Base-by-base conservation (phyloP, 2,113 vertebrate species). In the Rhynchomys soricoides region DNA sequence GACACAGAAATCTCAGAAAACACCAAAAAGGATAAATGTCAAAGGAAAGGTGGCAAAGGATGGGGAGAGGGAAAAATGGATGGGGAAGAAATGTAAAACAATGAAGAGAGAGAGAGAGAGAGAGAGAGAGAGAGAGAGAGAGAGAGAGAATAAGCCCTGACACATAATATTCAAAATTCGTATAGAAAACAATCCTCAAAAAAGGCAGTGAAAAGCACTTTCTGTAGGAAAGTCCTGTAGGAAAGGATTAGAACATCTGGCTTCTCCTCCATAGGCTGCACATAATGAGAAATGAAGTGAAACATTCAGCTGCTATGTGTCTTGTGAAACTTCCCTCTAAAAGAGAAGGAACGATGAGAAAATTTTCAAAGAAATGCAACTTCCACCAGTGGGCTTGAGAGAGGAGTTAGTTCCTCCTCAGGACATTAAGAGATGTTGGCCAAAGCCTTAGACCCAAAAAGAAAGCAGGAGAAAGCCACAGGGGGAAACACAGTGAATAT, bases 41-140 rank as follows among this genome's bases (percentile, higher is more conserved):
- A 45, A 1, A n/a, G 55, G 1, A 59, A 10, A 15, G 2, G 24
- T 26, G n/a, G 1, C 2, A 34, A 34, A 57, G 1, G 17, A 24
- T 57, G 3, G 3, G 34, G 29, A 2, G 31, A 62, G 59, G 7
- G 22, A 62, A 62, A 62, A 62, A 62, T 62, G 22, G 21, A 62
- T 16, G 7, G 21, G 21, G 57, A 59, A 31, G 7, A 34, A n/a
- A 62, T 17, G 5, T 3, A 16, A 37, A 24, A 37, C 26, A 59
- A 8, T 5, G 3, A 12, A 12, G 50, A 43, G 22, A 34, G 55
- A 24, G 45, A 70, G 15, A n/a, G 68, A n/a, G 37, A n/a, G 37
- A 8, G n/a, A 64, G 57, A 85, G 59, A 59, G 57, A 59, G 21
- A 22, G 40, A 43, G 11, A 19, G 16, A 52, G 19, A 48, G 64